Conservation (phyloP, 2,113 vertebrate species). For the Sclerurus mexicanus region DNA sequence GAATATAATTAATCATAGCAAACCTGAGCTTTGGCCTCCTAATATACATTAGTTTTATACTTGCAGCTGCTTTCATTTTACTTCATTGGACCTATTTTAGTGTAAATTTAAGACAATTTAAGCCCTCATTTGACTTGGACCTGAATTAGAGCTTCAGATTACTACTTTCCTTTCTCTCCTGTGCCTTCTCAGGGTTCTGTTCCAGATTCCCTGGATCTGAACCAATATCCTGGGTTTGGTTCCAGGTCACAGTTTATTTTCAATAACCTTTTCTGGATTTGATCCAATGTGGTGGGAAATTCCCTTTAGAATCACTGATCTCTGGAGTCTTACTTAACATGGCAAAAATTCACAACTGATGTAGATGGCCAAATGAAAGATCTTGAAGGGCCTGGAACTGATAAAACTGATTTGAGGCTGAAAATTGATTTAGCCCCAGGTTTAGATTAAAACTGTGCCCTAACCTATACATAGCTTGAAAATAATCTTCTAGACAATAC, state of each 20-base stretch:
- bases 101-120: constrained; percentile 38
- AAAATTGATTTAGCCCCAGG: background rate
- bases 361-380: background rate
- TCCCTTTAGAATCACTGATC: background rate
- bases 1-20: background rate
- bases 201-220: constrained; percentile 29
- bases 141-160: constrained; percentile 18
- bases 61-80: constrained; percentile 39
- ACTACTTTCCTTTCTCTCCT: background rate
- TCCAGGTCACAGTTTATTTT: constrained; percentile 53
- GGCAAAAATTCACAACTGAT: background rate
- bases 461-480: background rate
- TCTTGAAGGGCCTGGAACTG: background rate
- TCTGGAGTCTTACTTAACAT: background rate
- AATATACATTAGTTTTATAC: background rate
- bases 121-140: constrained; percentile 23
- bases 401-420: background rate
- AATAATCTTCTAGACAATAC: background rate
- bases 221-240: background rate
- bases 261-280: constrained; percentile 9
- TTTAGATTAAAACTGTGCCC: background rate
- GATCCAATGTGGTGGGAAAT: background rate
- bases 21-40: background rate
- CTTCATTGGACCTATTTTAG: background rate
- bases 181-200: background rate